Evolutionary conservation across 2,797 vertebrate species (phyloP), one percentile per base, ranked within the genome.

Genomic region (Poliocrania exsul): DNA sequence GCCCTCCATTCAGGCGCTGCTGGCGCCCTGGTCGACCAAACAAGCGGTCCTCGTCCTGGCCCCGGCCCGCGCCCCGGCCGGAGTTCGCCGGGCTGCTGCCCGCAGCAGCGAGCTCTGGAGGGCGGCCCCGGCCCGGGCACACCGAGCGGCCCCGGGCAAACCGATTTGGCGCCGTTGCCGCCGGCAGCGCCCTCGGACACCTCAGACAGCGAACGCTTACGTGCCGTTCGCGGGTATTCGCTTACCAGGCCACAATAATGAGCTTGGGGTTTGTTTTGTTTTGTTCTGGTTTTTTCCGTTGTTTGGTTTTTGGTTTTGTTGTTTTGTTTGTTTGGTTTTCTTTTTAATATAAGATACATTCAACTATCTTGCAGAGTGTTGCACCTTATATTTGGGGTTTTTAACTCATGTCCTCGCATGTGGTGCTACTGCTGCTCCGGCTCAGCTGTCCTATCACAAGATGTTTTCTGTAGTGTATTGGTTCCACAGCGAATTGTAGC

Each of bases 351-450:
- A 4, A 29, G 31, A 10, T 4, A 5, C 1, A 3, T 8, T 11
- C 6, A 28, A 6, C 8, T 25, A 14, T 12, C 12, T 26, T 15
- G 20, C 33, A 4, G 37, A 10, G n/a, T 4, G 20, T 11, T 5
- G 17, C 35, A 2, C 35, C 42, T 33, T 24, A 0, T 3, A 2
- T 61, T 19, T 26, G 33, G 29, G 7, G 1, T 28, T 10, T 15
- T 10, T 51, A 24, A 9, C 0, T 13, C 10, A 8, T 6, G 1
- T 5, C 16, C 3, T 50, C 1, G 1, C 20, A 2, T 1, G 38
- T 21, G 66, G 29, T n/a, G 40, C 31, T 35, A 9, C 40, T 37
- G n/a, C 49, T 28, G 26, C 35, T 61, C 19, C 0, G 15, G 40
- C 31, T 61, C 58, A 7, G 54, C 50, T 50, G 29, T 35, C 60